Evolutionary conservation across 2,113 vertebrate genomes (phyloP), one percentile per base, ranked within the genome.

Genomic region (Romanogobio albipinnatus): DNA sequence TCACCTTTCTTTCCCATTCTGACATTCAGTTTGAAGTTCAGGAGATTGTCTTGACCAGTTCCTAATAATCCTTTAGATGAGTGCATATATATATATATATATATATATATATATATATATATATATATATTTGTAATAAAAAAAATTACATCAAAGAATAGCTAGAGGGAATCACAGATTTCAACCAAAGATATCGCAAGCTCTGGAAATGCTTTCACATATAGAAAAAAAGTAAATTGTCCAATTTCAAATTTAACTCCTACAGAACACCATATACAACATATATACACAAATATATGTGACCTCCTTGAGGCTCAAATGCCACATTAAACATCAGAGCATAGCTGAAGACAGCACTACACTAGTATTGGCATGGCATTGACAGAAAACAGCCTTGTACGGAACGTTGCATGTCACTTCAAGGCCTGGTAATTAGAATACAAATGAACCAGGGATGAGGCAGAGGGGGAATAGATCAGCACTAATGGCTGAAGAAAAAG

Each of bases 131-230:
- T 4, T 9, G 29, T 1, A 29, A 29, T 29, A 29, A 29, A 29
- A 29, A 29, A 29, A 29, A 29, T 29, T 1, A 29, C 29, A 29
- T 29, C 2, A 29, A 29, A 29, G 29, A 29, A 29, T 29, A 29
- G 29, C 29, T 29, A 43, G 43, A 9, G 7, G 2, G 45, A 10
- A 96, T 96, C 53, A 68, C 53, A 58, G 94, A 96, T 93, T 96
- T 96, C 77, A 95, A 70, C 29, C 22, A 49, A 19, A 82, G 6
- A 68, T 66, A 26, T 47, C 61, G 29, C 24, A 64, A 64, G 26
- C 61, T 64, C 24, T 64, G 11, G 36, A 36, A 36, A 36, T 36
- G 36, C 33, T 3, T 3, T 33, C 33, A 33, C 29, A 66, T 8
- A 7, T 33, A 33, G 5, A 29, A 33, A 66, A 66, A 51, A 51